Evolutionary conservation across 2,113 vertebrate genomes (phyloP).

Genomic region (Solea solea): DNA sequence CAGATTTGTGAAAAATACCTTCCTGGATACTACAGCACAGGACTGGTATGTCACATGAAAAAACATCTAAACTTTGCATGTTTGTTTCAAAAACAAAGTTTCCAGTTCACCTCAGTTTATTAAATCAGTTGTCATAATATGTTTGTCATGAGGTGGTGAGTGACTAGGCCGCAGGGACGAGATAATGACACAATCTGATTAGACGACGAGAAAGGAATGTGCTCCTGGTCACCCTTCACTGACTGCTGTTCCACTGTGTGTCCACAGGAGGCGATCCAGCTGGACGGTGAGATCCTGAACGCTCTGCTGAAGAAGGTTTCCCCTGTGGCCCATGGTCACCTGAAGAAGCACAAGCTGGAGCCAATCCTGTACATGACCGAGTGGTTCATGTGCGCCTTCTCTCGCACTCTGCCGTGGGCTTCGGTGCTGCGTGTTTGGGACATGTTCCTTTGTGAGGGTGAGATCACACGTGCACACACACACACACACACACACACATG

Average conservation of each 20-base stretch:
- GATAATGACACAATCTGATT: constrained; percentile 55
- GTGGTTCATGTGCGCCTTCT: constrained; percentile 99
- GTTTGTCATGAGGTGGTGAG: constrained; percentile 31
- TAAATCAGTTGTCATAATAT: neutral
- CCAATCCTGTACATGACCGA: constrained; percentile 98
- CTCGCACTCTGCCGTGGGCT: constrained; percentile 94
- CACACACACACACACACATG: too few relatives aligned
- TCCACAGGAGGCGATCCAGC: constrained; percentile 93
- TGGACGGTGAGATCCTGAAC: constrained; percentile 95
- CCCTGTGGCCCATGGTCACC: constrained; percentile 87
- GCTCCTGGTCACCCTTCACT: constrained; percentile 1
- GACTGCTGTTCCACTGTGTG: constrained; percentile 3
- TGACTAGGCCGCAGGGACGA: constrained; percentile 25
- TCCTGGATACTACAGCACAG: constrained; percentile 86
- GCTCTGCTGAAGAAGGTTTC: constrained; percentile 90
- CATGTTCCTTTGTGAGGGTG: constrained; percentile 99
- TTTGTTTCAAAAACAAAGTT: too few relatives aligned
- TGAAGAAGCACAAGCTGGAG: constrained; percentile 95
- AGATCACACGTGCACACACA: neutral
- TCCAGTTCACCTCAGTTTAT: neutral
- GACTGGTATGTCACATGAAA: constrained; percentile 75
- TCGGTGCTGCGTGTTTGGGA: constrained; percentile 97
- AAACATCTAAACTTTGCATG: neutral
- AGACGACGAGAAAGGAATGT: constrained; percentile 13
- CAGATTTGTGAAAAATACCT: constrained; percentile 88